Evolutionary conservation across 1,140 invertebrate genomes (phyloP).

Genomic region (Cecropterus lyciades): DNA sequence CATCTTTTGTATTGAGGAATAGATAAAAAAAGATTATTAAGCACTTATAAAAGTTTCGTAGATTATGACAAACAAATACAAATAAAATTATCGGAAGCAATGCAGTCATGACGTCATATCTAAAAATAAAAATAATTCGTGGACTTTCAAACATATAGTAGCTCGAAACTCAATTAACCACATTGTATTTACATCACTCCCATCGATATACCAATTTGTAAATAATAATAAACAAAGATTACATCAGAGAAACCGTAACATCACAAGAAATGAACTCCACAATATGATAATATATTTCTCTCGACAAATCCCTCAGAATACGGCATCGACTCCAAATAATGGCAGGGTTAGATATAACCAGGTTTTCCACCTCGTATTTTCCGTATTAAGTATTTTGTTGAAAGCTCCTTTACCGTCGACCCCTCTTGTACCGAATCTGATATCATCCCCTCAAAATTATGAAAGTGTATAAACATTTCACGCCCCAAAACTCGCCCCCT

Average conservation of each 20-base stretch:
- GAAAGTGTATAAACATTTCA: conserved; percentile 84
- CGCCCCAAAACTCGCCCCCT: conserved; percentile 62
- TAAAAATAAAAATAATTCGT: no score
- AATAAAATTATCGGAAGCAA: no score
- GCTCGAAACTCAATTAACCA: no score
- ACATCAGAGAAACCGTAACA: conserved; percentile 23
- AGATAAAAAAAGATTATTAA: no score
- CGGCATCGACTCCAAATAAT: conserved; percentile 51
- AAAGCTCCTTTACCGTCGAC: conserved; percentile 61
- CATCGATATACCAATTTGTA: not conserved
- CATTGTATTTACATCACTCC: not conserved
- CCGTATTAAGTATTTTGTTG: conserved; percentile 77
- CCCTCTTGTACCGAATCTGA: conserved; percentile 62
- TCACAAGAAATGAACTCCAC: conserved; percentile 28
- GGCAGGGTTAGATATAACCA: conserved; percentile 58
- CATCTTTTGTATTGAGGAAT: no score
- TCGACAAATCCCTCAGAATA: conserved; percentile 47
- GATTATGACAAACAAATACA: no score
- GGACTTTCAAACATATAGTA: no score
- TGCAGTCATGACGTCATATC: no score
- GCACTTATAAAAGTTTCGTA: no score
- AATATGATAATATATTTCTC: conserved; percentile 51
- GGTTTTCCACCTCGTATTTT: conserved; percentile 71
- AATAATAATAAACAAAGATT: not conserved
- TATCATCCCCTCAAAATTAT: conserved; percentile 82